phyloP scores from a whole-genome alignment of 2,888 invertebrate species.

The Lasioglossum vierecki region DNA sequence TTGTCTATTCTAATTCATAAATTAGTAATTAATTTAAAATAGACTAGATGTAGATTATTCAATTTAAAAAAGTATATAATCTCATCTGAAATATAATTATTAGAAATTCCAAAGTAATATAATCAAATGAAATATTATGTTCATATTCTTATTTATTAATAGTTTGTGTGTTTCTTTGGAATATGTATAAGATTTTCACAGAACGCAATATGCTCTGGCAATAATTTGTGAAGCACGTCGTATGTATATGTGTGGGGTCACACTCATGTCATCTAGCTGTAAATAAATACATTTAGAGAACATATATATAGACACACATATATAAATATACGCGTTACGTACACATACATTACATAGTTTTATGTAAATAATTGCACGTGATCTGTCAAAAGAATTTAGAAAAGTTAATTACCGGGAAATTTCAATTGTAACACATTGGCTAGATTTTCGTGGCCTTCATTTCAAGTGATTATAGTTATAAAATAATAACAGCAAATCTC shows the following conservation, averaged over 20 bases:
- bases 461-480: background rate
- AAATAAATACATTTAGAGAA: background rate
- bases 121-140: background rate
- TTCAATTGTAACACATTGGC: background rate
- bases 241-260: background rate
- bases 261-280: background rate
- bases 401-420: slow-evolving; percentile 1
- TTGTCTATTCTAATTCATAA: background rate
- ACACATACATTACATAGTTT: background rate
- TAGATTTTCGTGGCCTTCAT: background rate
- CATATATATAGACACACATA: too few relatives aligned
- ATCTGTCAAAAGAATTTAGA: slow-evolving; percentile 10
- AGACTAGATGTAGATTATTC: background rate
- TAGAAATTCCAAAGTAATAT: background rate
- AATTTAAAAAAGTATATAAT: background rate
- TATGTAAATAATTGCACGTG: slow-evolving; percentile 7
- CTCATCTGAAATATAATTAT: background rate
- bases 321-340: background rate
- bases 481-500: background rate
- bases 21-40: background rate
- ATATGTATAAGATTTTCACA: background rate
- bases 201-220: slow-evolving; percentile 10
- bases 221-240: background rate
- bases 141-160: background rate
- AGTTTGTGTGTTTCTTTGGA: background rate